phyloP scores from a whole-genome alignment of 64 coral and sea anemone genomes.

The Actinia equina region DNA sequence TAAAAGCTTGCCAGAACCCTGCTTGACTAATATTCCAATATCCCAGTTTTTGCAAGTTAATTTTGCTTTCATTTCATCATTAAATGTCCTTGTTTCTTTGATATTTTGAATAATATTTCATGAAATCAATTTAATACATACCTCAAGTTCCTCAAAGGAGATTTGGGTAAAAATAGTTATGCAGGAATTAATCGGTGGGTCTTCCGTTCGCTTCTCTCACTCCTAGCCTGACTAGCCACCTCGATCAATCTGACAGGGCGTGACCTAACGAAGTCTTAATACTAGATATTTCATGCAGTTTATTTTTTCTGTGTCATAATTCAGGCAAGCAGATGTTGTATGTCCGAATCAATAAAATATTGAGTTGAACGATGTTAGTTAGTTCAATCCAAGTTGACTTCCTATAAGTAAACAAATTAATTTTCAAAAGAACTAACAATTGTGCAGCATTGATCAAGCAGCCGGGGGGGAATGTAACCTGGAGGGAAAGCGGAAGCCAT shows the following conservation, averaged over 20 bases:
- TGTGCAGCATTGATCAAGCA: background rate
- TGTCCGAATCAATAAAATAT: constrained; percentile 4
- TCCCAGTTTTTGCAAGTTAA: too few relatives aligned
- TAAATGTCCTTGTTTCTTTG: too few relatives aligned
- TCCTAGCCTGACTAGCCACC: background rate
- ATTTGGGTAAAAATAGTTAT: background rate
- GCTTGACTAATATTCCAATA: too few relatives aligned
- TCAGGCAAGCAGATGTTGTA: background rate
- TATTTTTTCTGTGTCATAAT: background rate
- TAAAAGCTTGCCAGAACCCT: too few relatives aligned
- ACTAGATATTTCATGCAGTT: background rate
- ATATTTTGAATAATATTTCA: too few relatives aligned
- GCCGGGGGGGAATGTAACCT: background rate
- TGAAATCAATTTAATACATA: background rate
- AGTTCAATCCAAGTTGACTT: background rate
- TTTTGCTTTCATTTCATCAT: too few relatives aligned
- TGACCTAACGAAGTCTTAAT: background rate
- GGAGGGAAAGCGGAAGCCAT: background rate
- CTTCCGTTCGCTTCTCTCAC: background rate
- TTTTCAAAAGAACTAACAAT: constrained; percentile 14
- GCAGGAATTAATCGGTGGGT: background rate
- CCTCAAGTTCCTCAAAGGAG: background rate
- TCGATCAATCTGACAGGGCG: background rate
- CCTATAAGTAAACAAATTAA: constrained; percentile 2
- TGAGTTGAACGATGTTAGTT: background rate